phyloP scores from a whole-genome alignment of 2,888 invertebrate species.

The Crocallis elinguaria region DNA sequence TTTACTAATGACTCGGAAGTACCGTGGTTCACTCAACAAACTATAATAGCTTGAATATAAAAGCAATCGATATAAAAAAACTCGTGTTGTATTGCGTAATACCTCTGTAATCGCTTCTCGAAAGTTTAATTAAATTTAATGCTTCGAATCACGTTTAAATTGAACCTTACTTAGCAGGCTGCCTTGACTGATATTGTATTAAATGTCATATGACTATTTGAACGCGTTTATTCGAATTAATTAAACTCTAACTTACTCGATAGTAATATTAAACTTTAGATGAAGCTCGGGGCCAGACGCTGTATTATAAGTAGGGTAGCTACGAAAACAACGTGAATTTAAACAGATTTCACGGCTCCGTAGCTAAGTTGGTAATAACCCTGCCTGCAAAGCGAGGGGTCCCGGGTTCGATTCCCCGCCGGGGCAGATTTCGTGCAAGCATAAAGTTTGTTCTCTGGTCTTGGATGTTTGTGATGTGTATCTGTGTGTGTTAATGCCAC shows the following conservation, averaged over 20 bases:
- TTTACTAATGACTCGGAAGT: conserved; percentile 28
- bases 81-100: neutral
- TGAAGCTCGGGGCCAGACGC: neutral
- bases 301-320: neutral
- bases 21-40: conserved; percentile 10
- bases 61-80: conserved; percentile 8
- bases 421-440: too few relatives aligned
- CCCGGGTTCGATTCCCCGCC: too few relatives aligned
- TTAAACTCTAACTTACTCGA: neutral
- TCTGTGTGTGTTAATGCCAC: too few relatives aligned
- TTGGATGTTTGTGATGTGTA: too few relatives aligned
- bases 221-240: neutral
- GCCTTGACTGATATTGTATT: neutral
- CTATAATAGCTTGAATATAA: neutral
- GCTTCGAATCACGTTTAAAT: conserved; percentile 3
- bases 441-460: too few relatives aligned
- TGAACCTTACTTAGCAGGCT: neutral
- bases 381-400: too few relatives aligned
- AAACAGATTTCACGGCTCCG: too few relatives aligned
- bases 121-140: conserved; percentile 15
- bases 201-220: conserved; percentile 4
- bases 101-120: conserved; percentile 6
- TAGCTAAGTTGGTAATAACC: too few relatives aligned
- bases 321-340: conserved; percentile 1
- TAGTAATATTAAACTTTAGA: conserved; percentile 1